Evolutionary conservation across 2,797 vertebrate genomes (phyloP), one percentile per base, ranked within the genome.

Genomic region (Anisognathus igniventris): DNA sequence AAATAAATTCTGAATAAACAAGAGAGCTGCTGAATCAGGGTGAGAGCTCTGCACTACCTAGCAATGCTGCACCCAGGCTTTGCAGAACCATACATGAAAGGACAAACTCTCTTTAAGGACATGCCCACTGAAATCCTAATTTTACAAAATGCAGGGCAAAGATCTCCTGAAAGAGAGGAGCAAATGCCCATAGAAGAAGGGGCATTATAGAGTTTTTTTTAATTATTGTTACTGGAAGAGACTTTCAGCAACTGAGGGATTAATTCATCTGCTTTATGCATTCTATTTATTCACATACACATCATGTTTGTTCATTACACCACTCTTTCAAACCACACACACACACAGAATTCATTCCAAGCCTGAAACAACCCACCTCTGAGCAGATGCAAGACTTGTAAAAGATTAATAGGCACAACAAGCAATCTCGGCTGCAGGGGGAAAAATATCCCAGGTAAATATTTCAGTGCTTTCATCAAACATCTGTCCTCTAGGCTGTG

Each of bases 321-420:
- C 28, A 61, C 78, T 60, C 65, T 71, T 73, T 90, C 78, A 68
- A 85, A 72, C 72, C 82, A 35, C 7, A 62, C 47, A 51, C 42
- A 76, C 62, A 44, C 35, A 60, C 51, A 61, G 39, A 96, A 82
- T 80, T 94, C 82, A 71, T 54, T 57, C 0, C 3, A 65, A 88
- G 65, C 90, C 88, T 81, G 61, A 71, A 93, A 90, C 90, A 80
- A 76, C 68, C 88, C 92, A 94, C 84, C 86, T 91, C 83, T 48
- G 90, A 97, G 91, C 85, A 95, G 88, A 96, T 96, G 93, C 90
- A 87, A 93, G 94, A 62, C 84, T 92, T 90, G 91, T 96, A 93
- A 93, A 96, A 95, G 93, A 96, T 96, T 96, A 96, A 97, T 90
- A 93, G 92, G 90, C 93, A 93, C 88, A 90, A 96, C 84, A 90